Evolutionary conservation across 2,797 vertebrate species (phyloP).

Genomic region (Chromobotia macracanthus): DNA sequence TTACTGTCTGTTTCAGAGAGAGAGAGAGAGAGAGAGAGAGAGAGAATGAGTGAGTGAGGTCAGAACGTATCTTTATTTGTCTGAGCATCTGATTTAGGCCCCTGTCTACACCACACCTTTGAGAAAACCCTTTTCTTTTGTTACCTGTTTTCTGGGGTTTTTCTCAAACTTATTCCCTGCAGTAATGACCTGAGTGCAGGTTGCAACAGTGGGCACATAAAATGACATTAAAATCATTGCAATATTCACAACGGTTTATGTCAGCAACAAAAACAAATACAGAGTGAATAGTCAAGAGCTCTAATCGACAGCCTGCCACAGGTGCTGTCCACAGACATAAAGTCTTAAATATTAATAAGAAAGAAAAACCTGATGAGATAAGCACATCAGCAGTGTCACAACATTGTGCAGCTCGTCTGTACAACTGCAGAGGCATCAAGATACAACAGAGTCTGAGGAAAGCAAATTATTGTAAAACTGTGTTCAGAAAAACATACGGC

Average conservation of each 20-base stretch:
- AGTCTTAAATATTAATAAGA: neutral
- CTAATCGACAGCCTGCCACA: neutral
- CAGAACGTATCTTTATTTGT: neutral
- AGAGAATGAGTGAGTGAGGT: neutral
- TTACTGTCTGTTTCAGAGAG: too few relatives aligned
- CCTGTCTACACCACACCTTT: neutral
- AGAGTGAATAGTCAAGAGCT: neutral
- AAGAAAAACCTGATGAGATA: neutral
- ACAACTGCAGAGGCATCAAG: neutral
- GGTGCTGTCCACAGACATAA: neutral
- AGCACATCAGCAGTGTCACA: neutral
- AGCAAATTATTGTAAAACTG: neutral
- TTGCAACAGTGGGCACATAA: neutral
- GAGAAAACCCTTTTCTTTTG: neutral
- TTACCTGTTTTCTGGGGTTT: neutral
- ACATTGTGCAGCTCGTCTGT: neutral
- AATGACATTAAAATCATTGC: neutral
- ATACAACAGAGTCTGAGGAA: neutral
- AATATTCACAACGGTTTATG: neutral
- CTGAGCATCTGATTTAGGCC: too few relatives aligned
- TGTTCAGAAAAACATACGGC: neutral
- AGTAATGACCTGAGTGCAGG: conserved; percentile 2
- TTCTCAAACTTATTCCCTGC: neutral
- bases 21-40: too few relatives aligned
- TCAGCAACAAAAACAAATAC: neutral